phyloP scores from a whole-genome alignment of 2,113 vertebrate species.

The Anseranas semipalmata region DNA sequence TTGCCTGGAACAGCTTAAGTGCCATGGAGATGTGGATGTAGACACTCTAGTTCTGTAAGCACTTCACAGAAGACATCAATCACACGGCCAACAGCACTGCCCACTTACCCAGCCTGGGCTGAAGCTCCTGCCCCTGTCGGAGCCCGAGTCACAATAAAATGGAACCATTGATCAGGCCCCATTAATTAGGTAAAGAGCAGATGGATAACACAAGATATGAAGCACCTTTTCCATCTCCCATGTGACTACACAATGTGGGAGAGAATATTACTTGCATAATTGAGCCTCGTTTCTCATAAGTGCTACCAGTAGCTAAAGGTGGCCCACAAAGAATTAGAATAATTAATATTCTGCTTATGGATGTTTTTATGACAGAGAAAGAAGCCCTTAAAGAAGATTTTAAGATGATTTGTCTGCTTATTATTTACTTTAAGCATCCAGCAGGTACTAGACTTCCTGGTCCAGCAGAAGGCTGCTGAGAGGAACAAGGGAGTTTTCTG shows the following conservation, averaged over 20 bases:
- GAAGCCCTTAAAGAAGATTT: conserved; percentile 22
- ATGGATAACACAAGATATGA: conserved; percentile 8
- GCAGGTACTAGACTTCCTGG: conserved; percentile 8
- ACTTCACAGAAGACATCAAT: neutral
- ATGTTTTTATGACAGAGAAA: neutral
- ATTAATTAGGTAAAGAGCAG: conserved; percentile 55
- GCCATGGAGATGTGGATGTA: neutral
- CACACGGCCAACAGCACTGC: neutral
- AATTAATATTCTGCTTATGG: conserved; percentile 50
- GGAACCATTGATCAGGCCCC: conserved; percentile 25
- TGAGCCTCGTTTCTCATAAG: conserved; percentile 49
- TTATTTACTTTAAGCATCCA: conserved; percentile 39
- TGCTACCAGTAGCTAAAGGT: conserved; percentile 37
- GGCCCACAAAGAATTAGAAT: conserved; percentile 50
- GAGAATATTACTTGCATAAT: conserved; percentile 59
- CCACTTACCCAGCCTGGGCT: neutral
- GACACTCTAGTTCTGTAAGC: accelerated
- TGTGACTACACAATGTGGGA: conserved; percentile 17
- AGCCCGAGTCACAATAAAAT: neutral
- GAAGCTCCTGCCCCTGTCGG: neutral
- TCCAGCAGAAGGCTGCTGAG: conserved; percentile 18
- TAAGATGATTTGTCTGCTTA: conserved; percentile 40
- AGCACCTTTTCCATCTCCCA: conserved; percentile 57
- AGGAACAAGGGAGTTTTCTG: conserved; percentile 42
- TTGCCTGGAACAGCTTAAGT: neutral